Conservation (phyloP, 2,113 vertebrate genomes). For the Notothenia coriiceps region DNA sequence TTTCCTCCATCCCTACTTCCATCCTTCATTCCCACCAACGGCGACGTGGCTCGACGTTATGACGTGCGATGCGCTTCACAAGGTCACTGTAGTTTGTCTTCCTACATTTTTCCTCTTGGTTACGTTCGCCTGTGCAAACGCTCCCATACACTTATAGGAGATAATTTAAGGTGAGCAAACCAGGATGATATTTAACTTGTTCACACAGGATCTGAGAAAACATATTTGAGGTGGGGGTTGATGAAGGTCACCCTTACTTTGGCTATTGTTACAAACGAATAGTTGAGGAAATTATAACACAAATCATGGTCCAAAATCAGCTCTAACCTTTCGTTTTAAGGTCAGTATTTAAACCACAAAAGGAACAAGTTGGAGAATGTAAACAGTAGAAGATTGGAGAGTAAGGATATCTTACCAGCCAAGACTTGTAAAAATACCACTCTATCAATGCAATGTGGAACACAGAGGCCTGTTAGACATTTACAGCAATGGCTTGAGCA, state of each 20-base stretch:
- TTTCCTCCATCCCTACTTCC: constrained; percentile 36
- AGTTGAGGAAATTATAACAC: constrained; percentile 29
- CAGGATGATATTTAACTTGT: constrained; percentile 57
- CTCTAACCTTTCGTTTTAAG: background rate
- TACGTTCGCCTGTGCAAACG: constrained; percentile 60
- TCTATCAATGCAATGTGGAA: background rate
- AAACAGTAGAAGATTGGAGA: background rate
- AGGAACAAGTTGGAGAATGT: constrained; percentile 3
- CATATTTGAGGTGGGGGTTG: constrained; percentile 12
- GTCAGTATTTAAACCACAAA: constrained; percentile 10
- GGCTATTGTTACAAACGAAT: constrained; percentile 24
- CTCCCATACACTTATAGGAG: constrained; percentile 17
- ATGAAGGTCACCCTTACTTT: constrained; percentile 6
- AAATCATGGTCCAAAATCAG: constrained; percentile 23
- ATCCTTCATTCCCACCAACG: constrained; percentile 47
- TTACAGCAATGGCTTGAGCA: background rate
- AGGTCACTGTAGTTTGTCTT: constrained; percentile 57
- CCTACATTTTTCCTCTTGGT: constrained; percentile 56
- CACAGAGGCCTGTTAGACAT: background rate
- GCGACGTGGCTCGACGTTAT: constrained; percentile 30
- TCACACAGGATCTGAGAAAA: constrained; percentile 31
- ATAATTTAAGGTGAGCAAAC: constrained; percentile 59
- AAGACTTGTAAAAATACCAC: background rate
- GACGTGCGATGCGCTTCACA: constrained; percentile 46
- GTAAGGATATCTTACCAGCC: background rate